These are phyloP conservation scores for Edolisoma coerulescens DNA, from an alignment of 2,113 vertebrate genomes.

Conservation along the genomic window DNA sequence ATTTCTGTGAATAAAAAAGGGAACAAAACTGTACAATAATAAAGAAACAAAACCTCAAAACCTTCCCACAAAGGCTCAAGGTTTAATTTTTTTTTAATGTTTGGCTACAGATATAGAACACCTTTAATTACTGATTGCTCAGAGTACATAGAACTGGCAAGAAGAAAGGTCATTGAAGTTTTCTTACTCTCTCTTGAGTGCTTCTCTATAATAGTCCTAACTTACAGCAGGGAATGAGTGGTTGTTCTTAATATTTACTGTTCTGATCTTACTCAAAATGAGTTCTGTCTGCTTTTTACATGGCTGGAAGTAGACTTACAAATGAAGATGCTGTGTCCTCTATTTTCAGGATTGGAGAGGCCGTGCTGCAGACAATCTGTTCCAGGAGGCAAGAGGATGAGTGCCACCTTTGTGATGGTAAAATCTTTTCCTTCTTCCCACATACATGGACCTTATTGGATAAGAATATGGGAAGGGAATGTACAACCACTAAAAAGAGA, in stretches of 20 bases:
- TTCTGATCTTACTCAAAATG: neutral
- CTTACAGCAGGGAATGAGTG: neutral
- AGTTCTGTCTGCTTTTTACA: neutral
- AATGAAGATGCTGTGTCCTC: neutral
- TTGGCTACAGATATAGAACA: neutral
- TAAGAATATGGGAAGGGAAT: neutral
- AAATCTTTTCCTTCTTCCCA: neutral
- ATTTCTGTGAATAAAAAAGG: neutral
- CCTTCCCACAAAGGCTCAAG: neutral
- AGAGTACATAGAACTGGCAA: neutral
- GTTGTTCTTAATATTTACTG: neutral
- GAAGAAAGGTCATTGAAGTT: slow-evolving; percentile 14
- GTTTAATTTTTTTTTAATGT: neutral
- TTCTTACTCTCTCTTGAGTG: neutral
- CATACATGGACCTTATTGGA: neutral
- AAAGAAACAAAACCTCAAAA: neutral
- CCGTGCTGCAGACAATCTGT: neutral
- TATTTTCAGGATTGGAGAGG: neutral
- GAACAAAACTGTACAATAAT: neutral
- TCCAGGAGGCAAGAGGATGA: neutral
- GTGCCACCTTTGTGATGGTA: neutral
- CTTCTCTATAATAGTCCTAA: neutral
- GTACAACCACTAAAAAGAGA: neutral
- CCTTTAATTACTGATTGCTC: neutral
- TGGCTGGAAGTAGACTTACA: neutral